Evolutionary conservation across 2,888 invertebrate species (phyloP).

Genomic region (Coecobrya sp.): DNA sequence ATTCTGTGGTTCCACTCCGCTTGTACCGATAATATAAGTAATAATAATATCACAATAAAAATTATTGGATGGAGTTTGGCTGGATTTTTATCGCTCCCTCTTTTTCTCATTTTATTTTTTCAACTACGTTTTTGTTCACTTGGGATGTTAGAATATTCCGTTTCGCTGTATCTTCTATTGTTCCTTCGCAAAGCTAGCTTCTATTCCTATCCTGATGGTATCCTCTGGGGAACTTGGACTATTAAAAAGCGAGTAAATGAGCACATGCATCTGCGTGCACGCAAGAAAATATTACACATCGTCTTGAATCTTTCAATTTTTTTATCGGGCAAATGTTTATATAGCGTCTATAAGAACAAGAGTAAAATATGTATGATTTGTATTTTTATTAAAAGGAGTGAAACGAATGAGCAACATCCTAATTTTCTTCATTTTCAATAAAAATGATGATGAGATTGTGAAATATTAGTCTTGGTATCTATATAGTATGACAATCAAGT

Average conservation of each 20-base stretch:
- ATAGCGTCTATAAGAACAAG: no score
- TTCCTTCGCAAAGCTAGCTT: neutral
- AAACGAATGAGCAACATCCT: no score
- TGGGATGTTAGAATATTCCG: neutral
- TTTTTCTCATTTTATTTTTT: neutral
- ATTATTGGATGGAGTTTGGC: constrained; percentile 1
- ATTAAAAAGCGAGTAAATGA: constrained; percentile 35
- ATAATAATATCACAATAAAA: constrained; percentile 29
- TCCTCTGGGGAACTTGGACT: constrained; percentile 37
- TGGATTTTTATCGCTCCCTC: constrained; percentile 21
- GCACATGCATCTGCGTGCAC: neutral
- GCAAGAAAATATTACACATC: neutral
- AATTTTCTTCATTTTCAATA: no score
- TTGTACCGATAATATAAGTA: neutral
- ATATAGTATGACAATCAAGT: no score
- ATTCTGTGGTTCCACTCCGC: neutral
- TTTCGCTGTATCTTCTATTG: neutral
- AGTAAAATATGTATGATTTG: no score
- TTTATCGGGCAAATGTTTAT: no score
- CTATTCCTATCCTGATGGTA: neutral
- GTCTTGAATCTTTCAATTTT: no score
- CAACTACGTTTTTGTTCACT: neutral
- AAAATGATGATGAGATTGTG: no score
- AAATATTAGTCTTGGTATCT: no score
- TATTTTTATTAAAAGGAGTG: no score